These are phyloP conservation scores for Lasiurus cinereus DNA, from an alignment of 2,113 vertebrate genomes.

Conservation along the genomic window DNA sequence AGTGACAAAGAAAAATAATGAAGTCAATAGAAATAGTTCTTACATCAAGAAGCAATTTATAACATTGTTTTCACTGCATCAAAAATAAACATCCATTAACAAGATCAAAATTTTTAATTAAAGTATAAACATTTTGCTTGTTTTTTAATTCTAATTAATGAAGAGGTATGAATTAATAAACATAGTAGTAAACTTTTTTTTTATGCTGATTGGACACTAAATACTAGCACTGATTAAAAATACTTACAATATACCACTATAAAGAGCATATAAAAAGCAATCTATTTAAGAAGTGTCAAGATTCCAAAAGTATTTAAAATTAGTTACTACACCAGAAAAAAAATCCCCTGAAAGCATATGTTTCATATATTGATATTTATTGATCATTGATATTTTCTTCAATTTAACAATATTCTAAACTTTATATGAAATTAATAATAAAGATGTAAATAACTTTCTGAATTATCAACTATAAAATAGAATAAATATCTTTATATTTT, in stretches of 20 bases:
- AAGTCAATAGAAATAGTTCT: slow-evolving; percentile 43
- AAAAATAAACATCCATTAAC: background rate
- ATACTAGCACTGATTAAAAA: background rate
- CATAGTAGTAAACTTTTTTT: background rate
- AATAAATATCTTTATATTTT: background rate
- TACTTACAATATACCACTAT: background rate
- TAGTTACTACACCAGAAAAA: background rate
- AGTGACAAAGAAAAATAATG: slow-evolving; percentile 18
- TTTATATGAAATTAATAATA: background rate
- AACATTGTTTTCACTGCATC: background rate
- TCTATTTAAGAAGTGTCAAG: background rate
- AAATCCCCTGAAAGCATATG: background rate
- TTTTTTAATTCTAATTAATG: background rate
- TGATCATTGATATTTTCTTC: background rate
- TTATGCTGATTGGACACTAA: background rate
- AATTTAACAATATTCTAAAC: background rate
- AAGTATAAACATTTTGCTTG: background rate
- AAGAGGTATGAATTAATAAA: background rate
- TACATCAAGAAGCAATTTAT: background rate
- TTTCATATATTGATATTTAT: background rate
- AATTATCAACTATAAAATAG: background rate
- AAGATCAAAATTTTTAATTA: background rate
- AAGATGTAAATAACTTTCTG: background rate
- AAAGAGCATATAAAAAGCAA: background rate
- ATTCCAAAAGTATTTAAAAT: background rate